Conservation (phyloP, 2,797 vertebrate species). For the Cottoperca gobio region DNA sequence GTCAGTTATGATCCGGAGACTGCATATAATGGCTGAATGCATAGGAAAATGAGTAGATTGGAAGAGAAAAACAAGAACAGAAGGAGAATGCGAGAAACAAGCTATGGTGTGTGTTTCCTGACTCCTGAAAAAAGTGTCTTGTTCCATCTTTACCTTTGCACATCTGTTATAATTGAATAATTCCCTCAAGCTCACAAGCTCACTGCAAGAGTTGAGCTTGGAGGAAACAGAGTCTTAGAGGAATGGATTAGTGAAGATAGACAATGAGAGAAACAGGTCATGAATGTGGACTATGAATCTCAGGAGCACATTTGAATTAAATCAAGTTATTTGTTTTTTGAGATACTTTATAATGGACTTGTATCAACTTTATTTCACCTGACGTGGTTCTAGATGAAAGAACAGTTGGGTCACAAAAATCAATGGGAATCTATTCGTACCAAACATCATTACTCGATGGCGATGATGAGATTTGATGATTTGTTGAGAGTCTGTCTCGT, state of each 20-base stretch:
- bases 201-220: neutral
- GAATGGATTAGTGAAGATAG: neutral
- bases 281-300: neutral
- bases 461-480: neutral
- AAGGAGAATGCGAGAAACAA: neutral
- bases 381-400: neutral
- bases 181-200: neutral
- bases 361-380: neutral
- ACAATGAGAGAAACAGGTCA: neutral
- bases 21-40: neutral
- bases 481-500: no score
- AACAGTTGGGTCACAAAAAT: neutral
- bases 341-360: neutral
- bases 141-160: slow-evolving; percentile 16
- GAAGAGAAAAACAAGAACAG: neutral
- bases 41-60: slow-evolving; percentile 1
- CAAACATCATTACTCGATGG: neutral
- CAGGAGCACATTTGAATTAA: neutral
- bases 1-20: no score
- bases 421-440: neutral
- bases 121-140: no score
- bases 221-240: neutral
- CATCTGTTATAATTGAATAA: slow-evolving; percentile 11
- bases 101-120: neutral
- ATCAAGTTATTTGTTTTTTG: neutral